Base-by-base conservation (phyloP, 2,888 invertebrate species). In the Arrhopalites spinosus region DNA sequence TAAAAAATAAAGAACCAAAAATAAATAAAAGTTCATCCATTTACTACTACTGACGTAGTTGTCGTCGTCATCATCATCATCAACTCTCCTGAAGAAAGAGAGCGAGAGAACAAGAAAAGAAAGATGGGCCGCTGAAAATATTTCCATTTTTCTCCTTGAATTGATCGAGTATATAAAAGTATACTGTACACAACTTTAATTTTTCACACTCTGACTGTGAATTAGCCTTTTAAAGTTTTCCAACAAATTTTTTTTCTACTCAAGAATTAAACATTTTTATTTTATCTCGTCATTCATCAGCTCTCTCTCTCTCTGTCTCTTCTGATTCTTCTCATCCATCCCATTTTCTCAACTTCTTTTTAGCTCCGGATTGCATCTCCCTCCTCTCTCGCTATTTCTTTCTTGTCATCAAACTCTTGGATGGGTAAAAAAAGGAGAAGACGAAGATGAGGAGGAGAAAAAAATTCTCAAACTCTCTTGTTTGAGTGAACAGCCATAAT, bases 161-260 rank as follows among this genome's bases (percentile, higher is more conserved):
- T n/a, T n/a, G n/a, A 20, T 56, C 56, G n/a, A n/a, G n/a, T 56
- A 56, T 56, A 56, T 8, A 64, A n/a, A 47, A 47, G n/a, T n/a
- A 47, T 47, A 47, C n/a, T 47, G 47, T 2, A 47, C 47, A 47
- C 7, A 7, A 17, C 13, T 47, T n/a, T 13, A 47, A 17, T 11
- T 45, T 45, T n/a, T 47, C n/a, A 47, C n/a, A 47, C 47, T 17
- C 47, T 47, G 15, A 47, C 15, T 47, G n/a, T 47, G 47, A 45
- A 45, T 11, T n/a, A n/a, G 45, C 45, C 45, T 15, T 11, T 11
- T 11, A 45, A 45, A 45, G 7, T 11, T 11, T 7, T 45, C 15
- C 8, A 45, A 56, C 53, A 56, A 56, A 8, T 2, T n/a, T n/a
- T n/a, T n/a, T n/a, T n/a, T n/a, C n/a, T n/a, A n/a, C n/a, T n/a